phyloP scores from a whole-genome alignment of 1,140 invertebrate species.

The Phenacoccus solenopsis region DNA sequence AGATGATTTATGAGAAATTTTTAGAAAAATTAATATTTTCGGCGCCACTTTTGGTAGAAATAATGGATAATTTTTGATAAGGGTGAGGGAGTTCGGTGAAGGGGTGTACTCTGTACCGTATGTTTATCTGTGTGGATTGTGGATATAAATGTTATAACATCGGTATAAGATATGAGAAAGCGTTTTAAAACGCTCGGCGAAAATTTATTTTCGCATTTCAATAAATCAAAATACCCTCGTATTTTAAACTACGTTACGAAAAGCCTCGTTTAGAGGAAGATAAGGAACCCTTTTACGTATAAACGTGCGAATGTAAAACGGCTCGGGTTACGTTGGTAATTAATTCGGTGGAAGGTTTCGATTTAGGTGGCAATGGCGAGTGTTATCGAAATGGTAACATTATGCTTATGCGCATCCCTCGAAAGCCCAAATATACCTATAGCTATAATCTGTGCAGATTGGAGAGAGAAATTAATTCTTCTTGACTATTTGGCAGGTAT shows the following conservation, averaged over 20 bases:
- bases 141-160: background rate
- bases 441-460: no score
- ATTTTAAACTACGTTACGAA: background rate
- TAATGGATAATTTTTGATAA: no score
- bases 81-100: no score
- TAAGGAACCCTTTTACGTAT: conserved; percentile 1
- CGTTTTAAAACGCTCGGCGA: background rate
- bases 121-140: background rate
- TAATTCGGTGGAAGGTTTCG: no score
- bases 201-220: conserved; percentile 7
- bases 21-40: background rate
- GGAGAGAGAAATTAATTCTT: no score
- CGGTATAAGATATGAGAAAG: background rate
- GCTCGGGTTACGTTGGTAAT: background rate
- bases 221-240: conserved; percentile 15
- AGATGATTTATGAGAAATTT: no score
- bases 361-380: no score
- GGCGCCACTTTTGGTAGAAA: background rate
- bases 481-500: no score
- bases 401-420: no score
- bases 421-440: no score
- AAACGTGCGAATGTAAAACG: background rate
- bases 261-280: background rate
- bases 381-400: no score
- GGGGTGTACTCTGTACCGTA: no score